Evolutionary conservation across 2,113 vertebrate genomes (phyloP).

Genomic region (Tylochromis polylepis): DNA sequence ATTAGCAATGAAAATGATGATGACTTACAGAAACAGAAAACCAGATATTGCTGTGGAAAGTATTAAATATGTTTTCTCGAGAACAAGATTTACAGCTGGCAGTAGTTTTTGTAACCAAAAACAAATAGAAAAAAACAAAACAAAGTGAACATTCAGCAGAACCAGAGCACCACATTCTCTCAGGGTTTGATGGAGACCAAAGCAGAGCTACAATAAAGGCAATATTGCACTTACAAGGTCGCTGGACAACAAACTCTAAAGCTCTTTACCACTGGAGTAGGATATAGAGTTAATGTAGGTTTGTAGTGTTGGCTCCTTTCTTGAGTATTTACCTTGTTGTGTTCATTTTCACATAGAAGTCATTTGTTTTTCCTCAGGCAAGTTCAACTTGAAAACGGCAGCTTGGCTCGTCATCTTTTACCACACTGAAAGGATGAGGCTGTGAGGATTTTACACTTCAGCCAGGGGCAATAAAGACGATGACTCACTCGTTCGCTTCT

Average conservation of each 20-base stretch:
- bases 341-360: not conserved
- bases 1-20: not conserved
- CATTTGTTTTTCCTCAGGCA: not conserved
- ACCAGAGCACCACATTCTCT: not conserved
- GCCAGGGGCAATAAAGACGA: constrained; percentile 13
- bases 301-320: not conserved
- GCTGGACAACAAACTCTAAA: not conserved
- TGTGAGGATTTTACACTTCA: not conserved
- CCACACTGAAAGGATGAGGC: not conserved
- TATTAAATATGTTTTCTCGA: not conserved
- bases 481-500: constrained; percentile 7
- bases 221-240: not conserved
- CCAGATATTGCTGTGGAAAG: not conserved
- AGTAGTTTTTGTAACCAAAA: not conserved
- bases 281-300: not conserved
- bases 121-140: not conserved
- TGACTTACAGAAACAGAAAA: not conserved
- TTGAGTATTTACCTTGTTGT: not conserved
- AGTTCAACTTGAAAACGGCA: not conserved
- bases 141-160: not conserved
- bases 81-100: not conserved
- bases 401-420: not conserved
- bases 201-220: not conserved
- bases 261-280: not conserved
- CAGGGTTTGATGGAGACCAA: not conserved